Base-by-base conservation (phyloP, 2,888 invertebrate genomes). In the Cremastinae sp. region DNA sequence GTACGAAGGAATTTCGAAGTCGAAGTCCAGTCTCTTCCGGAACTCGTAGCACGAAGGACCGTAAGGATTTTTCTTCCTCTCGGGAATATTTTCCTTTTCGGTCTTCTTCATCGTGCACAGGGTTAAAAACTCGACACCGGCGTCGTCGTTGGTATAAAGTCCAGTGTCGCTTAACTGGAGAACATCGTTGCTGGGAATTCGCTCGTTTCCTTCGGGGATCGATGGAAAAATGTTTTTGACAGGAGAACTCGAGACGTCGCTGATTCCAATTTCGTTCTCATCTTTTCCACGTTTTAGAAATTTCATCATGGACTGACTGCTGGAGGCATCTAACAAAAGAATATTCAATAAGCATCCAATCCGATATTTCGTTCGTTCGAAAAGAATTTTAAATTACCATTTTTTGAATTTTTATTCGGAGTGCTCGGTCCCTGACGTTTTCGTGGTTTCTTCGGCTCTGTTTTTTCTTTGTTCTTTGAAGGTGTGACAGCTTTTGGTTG, bases 51-150 rank as follows among this genome's bases (percentile, higher is more conserved):
- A 56, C 2, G 18, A 20, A 0, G 82, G 80, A 12, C 82, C 43
- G 75, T 83, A 87, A 7, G 78, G 75, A 65, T 72, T 66, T 5
- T 9, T 65, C 10, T 10, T 35, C 1, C 51, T 14, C 16, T 39
- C 39, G 8, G 64, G 45, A 22, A 22, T 41, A 12, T 35, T 41
- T 8, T 86, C 83, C 4, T 66, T 78, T 65, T 83, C 79, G 0
- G 89, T 88, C 62, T 78, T 81, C 45, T 81, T 84, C 72, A 89
- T 83, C 4, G 88, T 79, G 18, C 85, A 87, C 0, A 84, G 73
- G 0, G 87, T 89, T 35, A 90, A 75, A 74, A 90, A 90, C 14
- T 90, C 88, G 3, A 85, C 47, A 0, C 83, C 83, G 3, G 83
- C 83, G 9, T 78, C 79, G 69, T 90, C 89, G 0, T 81, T 83